Evolutionary conservation across 2,113 vertebrate species (phyloP).

Genomic region (Prunella himalayana): DNA sequence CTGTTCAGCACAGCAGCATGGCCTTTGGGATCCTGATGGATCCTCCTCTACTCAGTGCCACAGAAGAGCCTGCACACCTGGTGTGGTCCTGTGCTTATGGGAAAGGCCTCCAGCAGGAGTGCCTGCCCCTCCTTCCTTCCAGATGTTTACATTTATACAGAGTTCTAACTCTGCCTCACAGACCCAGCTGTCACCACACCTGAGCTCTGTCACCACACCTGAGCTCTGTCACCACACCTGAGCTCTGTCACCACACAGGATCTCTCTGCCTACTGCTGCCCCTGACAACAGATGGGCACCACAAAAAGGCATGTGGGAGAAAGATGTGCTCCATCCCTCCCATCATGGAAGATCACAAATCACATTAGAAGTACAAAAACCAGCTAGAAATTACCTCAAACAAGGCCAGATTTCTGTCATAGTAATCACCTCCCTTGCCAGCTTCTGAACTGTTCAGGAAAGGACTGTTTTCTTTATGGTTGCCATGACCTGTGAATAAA

Average conservation of each 20-base stretch:
- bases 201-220: background rate
- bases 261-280: background rate
- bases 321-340: background rate
- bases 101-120: background rate
- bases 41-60: background rate
- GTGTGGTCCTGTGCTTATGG: background rate
- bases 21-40: background rate
- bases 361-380: background rate
- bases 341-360: background rate
- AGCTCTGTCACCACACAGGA: background rate
- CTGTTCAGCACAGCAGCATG: background rate
- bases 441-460: conserved; percentile 84
- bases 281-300: background rate
- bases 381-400: conserved; percentile 85
- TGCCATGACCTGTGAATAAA: conserved; percentile 81
- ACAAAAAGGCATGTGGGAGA: fast-evolving
- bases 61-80: background rate
- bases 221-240: fast-evolving
- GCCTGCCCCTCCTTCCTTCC: background rate
- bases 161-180: background rate
- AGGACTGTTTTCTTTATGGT: conserved; percentile 92
- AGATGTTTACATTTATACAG: background rate
- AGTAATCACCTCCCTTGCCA: conserved; percentile 87
- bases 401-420: conserved; percentile 93
- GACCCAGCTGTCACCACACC: fast-evolving